These are phyloP conservation scores for Alosa sapidissima DNA, from an alignment of 2,797 vertebrate genomes.

Conservation along the genomic window DNA sequence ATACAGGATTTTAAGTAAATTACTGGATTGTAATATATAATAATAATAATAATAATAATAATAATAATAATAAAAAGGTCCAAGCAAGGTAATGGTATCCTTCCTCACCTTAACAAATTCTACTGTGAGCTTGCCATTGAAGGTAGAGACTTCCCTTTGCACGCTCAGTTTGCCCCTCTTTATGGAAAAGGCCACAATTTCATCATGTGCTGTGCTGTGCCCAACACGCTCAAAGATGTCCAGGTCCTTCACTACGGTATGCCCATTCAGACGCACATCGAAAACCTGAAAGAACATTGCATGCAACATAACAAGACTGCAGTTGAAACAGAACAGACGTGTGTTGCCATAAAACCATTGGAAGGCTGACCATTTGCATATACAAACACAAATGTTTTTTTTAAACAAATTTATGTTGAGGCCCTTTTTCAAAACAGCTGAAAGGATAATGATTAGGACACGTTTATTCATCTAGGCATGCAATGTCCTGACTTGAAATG, in stretches of 20 bases:
- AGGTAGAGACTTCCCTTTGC: slow-evolving; percentile 94
- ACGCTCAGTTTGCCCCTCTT: slow-evolving; percentile 94
- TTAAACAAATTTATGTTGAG: no score
- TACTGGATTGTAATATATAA: no score
- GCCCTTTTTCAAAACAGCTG: no score
- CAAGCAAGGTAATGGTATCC: not conserved
- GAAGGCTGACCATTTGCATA: not conserved
- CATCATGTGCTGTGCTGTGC: slow-evolving; percentile 96
- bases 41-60: no score
- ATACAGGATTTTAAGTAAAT: no score
- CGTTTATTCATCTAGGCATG: no score
- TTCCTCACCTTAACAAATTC: slow-evolving; percentile 95
- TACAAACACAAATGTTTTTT: no score
- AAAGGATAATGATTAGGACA: no score
- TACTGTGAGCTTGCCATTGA: slow-evolving; percentile 92
- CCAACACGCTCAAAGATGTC: slow-evolving; percentile 98
- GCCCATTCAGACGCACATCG: slow-evolving; percentile 94
- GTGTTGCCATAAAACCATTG: no score
- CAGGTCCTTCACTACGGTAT: slow-evolving; percentile 94
- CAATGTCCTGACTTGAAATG: no score
- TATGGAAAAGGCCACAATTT: slow-evolving; percentile 91
- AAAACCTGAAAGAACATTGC: slow-evolving; percentile 78
- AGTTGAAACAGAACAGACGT: not conserved
- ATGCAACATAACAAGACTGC: not conserved
- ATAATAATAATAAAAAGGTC: no score